Percentiles rank a stretch among this genome's conserved stretches.
phyloP scores from a whole-genome alignment of 2,113 vertebrate genomes.

The Rallus limicola region DNA sequence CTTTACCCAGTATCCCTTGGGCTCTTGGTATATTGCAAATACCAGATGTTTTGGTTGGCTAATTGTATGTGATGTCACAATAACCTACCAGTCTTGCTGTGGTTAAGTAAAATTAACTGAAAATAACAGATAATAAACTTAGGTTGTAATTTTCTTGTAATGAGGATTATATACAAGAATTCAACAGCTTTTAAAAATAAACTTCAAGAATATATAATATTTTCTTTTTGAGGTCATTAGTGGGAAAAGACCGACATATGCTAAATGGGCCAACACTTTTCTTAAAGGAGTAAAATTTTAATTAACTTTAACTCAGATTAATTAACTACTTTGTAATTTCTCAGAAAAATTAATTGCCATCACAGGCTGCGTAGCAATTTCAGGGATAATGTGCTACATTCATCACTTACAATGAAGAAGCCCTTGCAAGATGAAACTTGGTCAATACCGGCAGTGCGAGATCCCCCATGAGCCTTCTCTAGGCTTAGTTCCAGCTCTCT shows the following conservation, averaged over 20 bases:
- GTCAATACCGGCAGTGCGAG: background rate
- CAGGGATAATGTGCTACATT: background rate
- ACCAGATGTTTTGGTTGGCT: background rate
- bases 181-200: background rate
- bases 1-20: background rate
- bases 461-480: background rate
- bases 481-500: background rate
- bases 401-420: background rate
- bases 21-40: background rate
- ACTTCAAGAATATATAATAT: background rate
- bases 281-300: background rate
- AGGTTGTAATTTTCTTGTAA: background rate
- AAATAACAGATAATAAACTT: background rate
- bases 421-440: background rate
- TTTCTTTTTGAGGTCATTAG: background rate
- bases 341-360: background rate
- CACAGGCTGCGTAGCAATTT: background rate
- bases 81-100: background rate
- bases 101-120: background rate
- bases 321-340: conserved; percentile 18
- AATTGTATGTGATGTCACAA: background rate
- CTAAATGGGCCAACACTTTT: background rate
- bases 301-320: conserved; percentile 32
- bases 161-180: background rate
- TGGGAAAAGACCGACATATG: background rate